Evolutionary conservation across 2,113 vertebrate genomes (phyloP), one percentile per base, ranked within the genome.

Genomic region (Halcyon senegalensis): DNA sequence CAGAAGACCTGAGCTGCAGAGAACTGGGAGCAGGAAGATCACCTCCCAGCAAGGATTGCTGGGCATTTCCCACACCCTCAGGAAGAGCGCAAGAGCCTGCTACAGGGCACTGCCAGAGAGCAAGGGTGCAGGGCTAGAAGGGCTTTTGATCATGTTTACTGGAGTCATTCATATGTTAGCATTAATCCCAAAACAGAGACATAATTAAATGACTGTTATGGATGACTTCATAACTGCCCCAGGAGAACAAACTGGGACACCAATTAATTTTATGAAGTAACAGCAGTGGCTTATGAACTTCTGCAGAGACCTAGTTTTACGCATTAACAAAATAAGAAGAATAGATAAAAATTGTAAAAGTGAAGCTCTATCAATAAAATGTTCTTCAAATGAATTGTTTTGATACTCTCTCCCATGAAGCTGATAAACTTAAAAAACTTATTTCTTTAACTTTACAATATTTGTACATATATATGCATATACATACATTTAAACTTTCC

Each of bases 201-300:
- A 73, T 60, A 14, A 90, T 76, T 35, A 81, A 96, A 82, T 60
- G 1, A 14, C 39, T 82, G 19, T 43, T 82, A 56, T 1, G 5
- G 66, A 37, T 87, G 72, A 80, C 75, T 86, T 89, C 85, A 56
- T 78, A 68, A 91, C 16, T 84, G 11, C 46, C 74, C n/a, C 66
- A 69, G 41, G 73, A 89, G 33, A 89, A 82, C 37, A 87, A 87
- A 80, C 5, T 30, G 28, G 70, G 55, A 69, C 44, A 67, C 9
- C 48, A 82, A 84, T 91, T 72, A 84, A 75, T 89, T 92, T 79
- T 33, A 41, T 12, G 27, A 75, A 90, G 33, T 35, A 89, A 56
- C 11, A 84, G 53, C 39, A 92, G 43, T 59, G 69, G 19, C 33
- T 82, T 48, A 72, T 37, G 66, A 87, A 93, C 66, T 89, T 89